phyloP scores from a whole-genome alignment of 2,797 vertebrate species.

The Sebastiscus albofasciatus region DNA sequence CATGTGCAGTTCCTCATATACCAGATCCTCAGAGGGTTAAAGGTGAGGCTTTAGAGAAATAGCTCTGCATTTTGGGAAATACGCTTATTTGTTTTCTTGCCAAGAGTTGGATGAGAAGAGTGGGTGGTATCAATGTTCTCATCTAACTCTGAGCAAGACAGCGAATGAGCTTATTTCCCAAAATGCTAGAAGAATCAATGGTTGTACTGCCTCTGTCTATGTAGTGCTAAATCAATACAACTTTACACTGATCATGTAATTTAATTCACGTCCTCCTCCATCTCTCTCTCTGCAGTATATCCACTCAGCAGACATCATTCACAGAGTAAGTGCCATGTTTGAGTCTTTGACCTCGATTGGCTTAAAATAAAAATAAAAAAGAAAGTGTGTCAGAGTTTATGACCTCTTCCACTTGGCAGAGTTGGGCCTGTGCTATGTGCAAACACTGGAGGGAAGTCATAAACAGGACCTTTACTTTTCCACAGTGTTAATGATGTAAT shows the following conservation, averaged over 20 bases:
- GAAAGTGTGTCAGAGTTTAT: constrained; percentile 17
- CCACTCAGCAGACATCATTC: constrained; percentile 98
- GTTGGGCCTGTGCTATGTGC: constrained; percentile 5
- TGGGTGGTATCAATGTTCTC: background rate
- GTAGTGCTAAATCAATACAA: background rate
- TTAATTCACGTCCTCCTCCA: constrained; percentile 39
- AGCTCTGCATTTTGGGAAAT: background rate
- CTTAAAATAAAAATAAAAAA: background rate
- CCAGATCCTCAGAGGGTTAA: constrained; percentile 96
- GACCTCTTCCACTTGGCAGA: background rate
- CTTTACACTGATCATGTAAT: constrained; percentile 6
- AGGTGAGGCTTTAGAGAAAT: constrained; percentile 82
- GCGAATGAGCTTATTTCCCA: background rate
- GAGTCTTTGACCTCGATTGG: background rate
- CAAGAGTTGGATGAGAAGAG: background rate
- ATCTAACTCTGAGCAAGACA: background rate
- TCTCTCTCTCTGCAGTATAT: constrained; percentile 87
- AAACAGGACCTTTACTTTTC: constrained; percentile 28
- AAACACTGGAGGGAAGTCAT: constrained; percentile 40
- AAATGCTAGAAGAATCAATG: background rate
- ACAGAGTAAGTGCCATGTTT: constrained; percentile 90
- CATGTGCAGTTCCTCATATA: constrained; percentile 99
- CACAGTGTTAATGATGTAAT: constrained; percentile 1
- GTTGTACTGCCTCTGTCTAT: background rate
- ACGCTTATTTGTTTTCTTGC: background rate